Evolutionary conservation across 2,888 invertebrate genomes (phyloP).

Genomic region (Serrognathus titanus): DNA sequence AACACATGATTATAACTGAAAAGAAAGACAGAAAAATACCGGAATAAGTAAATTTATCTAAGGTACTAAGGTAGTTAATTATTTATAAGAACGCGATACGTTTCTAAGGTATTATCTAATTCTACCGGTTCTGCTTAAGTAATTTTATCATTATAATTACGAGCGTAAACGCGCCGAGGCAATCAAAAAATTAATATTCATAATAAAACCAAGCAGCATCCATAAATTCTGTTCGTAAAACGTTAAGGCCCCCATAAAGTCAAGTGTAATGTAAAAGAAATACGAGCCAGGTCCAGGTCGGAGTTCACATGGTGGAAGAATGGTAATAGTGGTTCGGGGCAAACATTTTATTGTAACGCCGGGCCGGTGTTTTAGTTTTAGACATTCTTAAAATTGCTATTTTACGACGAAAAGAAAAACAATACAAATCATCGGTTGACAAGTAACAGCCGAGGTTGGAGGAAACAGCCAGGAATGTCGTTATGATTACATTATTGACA

Average conservation of each 20-base stretch:
- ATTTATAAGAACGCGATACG: not conserved
- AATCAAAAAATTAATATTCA: constrained; percentile 19
- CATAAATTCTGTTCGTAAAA: constrained; percentile 15
- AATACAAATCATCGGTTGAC: constrained; percentile 1
- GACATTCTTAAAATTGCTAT: constrained; percentile 7
- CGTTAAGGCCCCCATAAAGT: constrained; percentile 21
- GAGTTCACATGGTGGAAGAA: constrained; percentile 7
- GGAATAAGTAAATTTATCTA: too few species aligned
- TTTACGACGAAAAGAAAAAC: constrained; percentile 6
- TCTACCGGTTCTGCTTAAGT: constrained; percentile 3
- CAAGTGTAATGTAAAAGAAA: constrained; percentile 20
- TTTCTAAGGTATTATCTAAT: not conserved
- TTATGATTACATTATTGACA: too few species aligned
- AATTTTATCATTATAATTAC: constrained; percentile 19
- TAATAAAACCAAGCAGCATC: constrained; percentile 16
- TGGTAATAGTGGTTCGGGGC: not conserved
- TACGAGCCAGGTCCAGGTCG: constrained; percentile 15
- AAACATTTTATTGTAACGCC: constrained; percentile 13
- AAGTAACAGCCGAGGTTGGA: not conserved
- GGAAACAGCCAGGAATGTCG: too few species aligned
- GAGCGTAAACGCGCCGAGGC: constrained; percentile 14
- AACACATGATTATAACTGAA: too few species aligned
- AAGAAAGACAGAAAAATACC: too few species aligned
- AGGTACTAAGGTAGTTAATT: too few species aligned
- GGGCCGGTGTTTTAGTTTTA: constrained; percentile 9